Conservation (phyloP, 2,888 invertebrate genomes). For the Drosophila recens region DNA sequence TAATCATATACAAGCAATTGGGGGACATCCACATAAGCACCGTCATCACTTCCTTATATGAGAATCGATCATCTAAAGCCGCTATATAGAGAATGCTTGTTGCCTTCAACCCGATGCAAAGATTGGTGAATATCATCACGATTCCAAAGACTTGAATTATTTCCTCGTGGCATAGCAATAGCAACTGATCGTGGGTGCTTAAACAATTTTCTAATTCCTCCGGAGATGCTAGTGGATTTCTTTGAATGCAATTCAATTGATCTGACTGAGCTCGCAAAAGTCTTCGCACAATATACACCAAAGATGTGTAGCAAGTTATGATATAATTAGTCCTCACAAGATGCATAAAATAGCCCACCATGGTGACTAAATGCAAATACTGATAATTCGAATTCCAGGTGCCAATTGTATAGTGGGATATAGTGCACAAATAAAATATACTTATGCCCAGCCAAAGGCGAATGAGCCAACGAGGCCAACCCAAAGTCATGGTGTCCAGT, state of each 20-base stretch:
- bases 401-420: too few relatives aligned
- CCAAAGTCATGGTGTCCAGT: slow-evolving; percentile 10
- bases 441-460: too few relatives aligned
- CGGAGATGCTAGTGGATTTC: too few relatives aligned
- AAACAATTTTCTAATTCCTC: neutral
- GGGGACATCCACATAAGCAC: slow-evolving; percentile 35
- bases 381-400: too few relatives aligned
- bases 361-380: too few relatives aligned
- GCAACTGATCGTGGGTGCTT: too few relatives aligned
- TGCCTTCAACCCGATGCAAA: slow-evolving; percentile 29
- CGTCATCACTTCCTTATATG: neutral
- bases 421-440: too few relatives aligned
- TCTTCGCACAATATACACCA: too few relatives aligned
- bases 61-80: slow-evolving; percentile 29
- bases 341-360: neutral
- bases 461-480: neutral
- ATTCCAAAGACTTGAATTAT: too few relatives aligned
- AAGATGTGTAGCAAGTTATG: too few relatives aligned
- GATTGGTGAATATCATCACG: neutral
- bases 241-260: neutral
- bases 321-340: neutral
- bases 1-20: slow-evolving; percentile 26
- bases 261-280: neutral
- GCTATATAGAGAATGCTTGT: slow-evolving; percentile 23
- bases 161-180: too few relatives aligned